Evolutionary conservation across 2,797 vertebrate genomes (phyloP).

Genomic region (Spondyliosoma cantharus): DNA sequence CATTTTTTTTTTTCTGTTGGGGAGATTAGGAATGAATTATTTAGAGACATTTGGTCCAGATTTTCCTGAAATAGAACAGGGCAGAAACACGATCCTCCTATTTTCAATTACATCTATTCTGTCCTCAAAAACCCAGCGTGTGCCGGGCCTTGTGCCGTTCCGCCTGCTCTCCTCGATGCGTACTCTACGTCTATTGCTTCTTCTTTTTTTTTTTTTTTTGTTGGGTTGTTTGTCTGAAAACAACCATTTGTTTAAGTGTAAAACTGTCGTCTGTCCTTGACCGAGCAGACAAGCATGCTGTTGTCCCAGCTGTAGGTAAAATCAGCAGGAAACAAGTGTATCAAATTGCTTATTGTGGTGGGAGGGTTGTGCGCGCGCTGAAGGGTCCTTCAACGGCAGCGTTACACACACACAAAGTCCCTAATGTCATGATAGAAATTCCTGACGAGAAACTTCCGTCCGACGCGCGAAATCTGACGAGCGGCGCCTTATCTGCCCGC

Average conservation of each 20-base stretch:
- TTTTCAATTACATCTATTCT: slow-evolving; percentile 67
- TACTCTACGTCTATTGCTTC: neutral
- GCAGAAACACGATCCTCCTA: slow-evolving; percentile 55
- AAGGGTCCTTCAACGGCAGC: slow-evolving; percentile 48
- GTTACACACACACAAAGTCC: slow-evolving; percentile 52
- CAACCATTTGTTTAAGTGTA: slow-evolving; percentile 22
- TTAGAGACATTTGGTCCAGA: slow-evolving; percentile 60
- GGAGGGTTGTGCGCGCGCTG: slow-evolving; percentile 42
- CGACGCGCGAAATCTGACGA: slow-evolving; percentile 43
- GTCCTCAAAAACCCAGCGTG: slow-evolving; percentile 53
- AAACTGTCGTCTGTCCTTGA: slow-evolving; percentile 28
- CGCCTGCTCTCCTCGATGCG: neutral
- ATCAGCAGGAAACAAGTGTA: slow-evolving; percentile 44
- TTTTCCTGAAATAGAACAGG: slow-evolving; percentile 56
- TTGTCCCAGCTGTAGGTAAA: slow-evolving; percentile 38
- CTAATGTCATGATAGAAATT: slow-evolving; percentile 36
- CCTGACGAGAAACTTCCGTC: slow-evolving; percentile 32
- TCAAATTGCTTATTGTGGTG: slow-evolving; percentile 57
- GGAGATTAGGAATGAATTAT: slow-evolving; percentile 66
- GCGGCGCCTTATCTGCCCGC: slow-evolving; percentile 52
- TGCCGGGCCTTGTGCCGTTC: slow-evolving; percentile 15
- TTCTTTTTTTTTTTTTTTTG: too few species aligned
- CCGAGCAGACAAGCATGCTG: slow-evolving; percentile 18
- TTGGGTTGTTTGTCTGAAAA: slow-evolving; percentile 19
- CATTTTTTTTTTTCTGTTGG: slow-evolving; percentile 4